Conservation (phyloP, 1,140 invertebrate genomes). For the Cyphomyrmex costatus region DNA sequence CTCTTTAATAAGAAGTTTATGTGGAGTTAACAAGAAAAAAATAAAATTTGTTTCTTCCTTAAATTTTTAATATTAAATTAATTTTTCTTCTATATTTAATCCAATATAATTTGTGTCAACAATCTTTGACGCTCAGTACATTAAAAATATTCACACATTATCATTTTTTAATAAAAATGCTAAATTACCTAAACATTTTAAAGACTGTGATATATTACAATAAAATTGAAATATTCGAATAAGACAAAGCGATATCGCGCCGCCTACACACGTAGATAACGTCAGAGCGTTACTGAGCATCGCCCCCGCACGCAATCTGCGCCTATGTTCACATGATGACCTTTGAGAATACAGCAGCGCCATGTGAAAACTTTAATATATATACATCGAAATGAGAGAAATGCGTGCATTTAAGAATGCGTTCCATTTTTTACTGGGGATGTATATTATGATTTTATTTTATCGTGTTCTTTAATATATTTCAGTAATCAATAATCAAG, state of each 20-base stretch:
- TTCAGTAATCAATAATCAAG: too few relatives aligned
- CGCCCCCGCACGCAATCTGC: neutral
- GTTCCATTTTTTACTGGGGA: too few relatives aligned
- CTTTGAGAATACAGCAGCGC: constrained; percentile 3
- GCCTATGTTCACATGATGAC: neutral
- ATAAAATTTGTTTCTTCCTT: neutral
- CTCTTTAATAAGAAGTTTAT: neutral
- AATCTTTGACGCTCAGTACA: neutral
- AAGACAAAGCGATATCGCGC: neutral
- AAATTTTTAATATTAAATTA: neutral
- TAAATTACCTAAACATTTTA: neutral
- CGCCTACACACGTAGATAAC: constrained; percentile 35
- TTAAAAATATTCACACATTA: neutral
- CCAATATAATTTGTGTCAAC: neutral
- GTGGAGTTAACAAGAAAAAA: constrained; percentile 1
- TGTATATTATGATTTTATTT: too few relatives aligned
- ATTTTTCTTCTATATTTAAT: neutral
- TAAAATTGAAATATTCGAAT: constrained; percentile 13
- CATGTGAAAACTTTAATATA: neutral
- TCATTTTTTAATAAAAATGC: neutral
- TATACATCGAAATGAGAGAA: neutral
- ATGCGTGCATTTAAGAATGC: too few relatives aligned
- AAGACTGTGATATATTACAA: neutral
- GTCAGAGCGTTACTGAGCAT: neutral
- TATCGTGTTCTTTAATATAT: too few relatives aligned